Evolutionary conservation across 1,140 invertebrate species (phyloP).

Genomic region (Platorchestia sp.): DNA sequence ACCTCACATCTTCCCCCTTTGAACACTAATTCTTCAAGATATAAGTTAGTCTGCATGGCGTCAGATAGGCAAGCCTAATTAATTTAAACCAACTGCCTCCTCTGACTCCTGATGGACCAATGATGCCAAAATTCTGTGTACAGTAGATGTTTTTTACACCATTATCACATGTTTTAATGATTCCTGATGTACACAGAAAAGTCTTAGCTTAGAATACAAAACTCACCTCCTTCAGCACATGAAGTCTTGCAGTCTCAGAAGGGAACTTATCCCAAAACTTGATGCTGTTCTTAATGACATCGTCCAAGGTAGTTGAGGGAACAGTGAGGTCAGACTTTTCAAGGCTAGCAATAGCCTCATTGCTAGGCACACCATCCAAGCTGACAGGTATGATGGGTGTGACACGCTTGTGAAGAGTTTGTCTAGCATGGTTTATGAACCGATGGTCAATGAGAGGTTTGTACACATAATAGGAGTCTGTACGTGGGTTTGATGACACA

Average conservation of each 20-base stretch:
- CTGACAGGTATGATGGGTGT: neutral
- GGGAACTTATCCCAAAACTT: conserved; percentile 35
- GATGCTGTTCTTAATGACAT: neutral
- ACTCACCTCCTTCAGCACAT: conserved; percentile 65
- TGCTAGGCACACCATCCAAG: neutral
- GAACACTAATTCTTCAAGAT: too few species aligned
- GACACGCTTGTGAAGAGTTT: neutral
- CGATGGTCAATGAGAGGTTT: neutral
- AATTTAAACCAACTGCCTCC: too few species aligned
- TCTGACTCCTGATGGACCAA: too few species aligned
- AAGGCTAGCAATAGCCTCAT: neutral
- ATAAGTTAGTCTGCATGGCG: too few species aligned
- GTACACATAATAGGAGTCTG: conserved; percentile 18
- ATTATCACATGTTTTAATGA: too few species aligned
- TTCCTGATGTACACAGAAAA: too few species aligned
- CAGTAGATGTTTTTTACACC: too few species aligned
- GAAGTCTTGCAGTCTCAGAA: conserved; percentile 17
- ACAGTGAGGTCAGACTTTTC: neutral
- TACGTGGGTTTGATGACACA: neutral
- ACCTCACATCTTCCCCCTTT: too few species aligned
- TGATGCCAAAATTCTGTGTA: too few species aligned
- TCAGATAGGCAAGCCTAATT: too few species aligned
- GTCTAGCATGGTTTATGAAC: conserved; percentile 22
- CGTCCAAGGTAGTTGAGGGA: neutral
- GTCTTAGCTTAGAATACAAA: too few species aligned